Conservation (phyloP, 2,888 invertebrate species). For the Hyles lineata region DNA sequence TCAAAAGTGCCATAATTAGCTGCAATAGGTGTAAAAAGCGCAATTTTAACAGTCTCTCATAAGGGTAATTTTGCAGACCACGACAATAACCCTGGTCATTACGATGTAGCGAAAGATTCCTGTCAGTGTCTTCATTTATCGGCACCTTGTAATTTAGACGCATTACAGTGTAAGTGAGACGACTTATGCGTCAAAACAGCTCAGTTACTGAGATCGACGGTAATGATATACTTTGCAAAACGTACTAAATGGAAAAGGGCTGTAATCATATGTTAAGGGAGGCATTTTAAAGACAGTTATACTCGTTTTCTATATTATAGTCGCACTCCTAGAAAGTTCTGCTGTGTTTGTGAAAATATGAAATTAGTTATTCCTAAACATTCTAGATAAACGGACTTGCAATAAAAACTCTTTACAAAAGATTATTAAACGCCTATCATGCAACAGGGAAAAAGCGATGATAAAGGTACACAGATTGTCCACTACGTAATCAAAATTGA, state of each 20-base stretch:
- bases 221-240: slow-evolving; percentile 23
- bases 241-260: slow-evolving; percentile 25
- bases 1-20: too few relatives aligned
- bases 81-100: slow-evolving; percentile 11
- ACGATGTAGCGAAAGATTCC: slow-evolving; percentile 1
- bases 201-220: slow-evolving; percentile 1
- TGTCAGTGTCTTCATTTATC: slow-evolving; percentile 23
- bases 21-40: too few relatives aligned
- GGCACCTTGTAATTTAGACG: slow-evolving; percentile 16
- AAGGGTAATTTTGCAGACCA: background rate
- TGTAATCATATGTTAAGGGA: slow-evolving; percentile 18
- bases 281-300: slow-evolving; percentile 9
- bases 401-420: background rate
- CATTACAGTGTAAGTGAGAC: slow-evolving; percentile 24
- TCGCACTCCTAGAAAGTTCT: slow-evolving; percentile 15
- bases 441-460: background rate
- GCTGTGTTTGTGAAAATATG: slow-evolving; percentile 8
- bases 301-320: slow-evolving; percentile 4
- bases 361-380: background rate
- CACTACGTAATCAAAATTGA: background rate
- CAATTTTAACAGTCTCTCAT: background rate
- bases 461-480: too few relatives aligned
- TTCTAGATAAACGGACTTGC: background rate
- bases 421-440: background rate
- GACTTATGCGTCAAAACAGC: slow-evolving; percentile 13